Percentiles rank a stretch among this genome's conserved stretches.
Evolutionary conservation across 2,797 vertebrate species (phyloP).

Genomic region (Margarornis squamiger): DNA sequence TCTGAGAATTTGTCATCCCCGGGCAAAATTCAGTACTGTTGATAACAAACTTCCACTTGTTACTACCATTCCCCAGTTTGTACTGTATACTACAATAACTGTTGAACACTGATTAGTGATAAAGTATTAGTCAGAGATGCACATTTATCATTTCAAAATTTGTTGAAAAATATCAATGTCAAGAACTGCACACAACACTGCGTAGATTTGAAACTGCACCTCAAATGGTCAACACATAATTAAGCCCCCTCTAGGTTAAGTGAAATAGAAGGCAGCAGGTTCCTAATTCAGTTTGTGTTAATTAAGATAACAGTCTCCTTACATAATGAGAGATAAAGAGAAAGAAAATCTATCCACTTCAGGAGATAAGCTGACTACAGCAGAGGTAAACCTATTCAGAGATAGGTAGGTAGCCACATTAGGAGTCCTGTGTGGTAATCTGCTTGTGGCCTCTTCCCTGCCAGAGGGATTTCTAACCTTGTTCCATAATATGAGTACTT

Average conservation of each 20-base stretch:
- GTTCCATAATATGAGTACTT: not conserved
- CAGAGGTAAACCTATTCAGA: constrained; percentile 14
- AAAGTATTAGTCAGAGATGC: not conserved
- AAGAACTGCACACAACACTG: not conserved
- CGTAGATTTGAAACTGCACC: not conserved
- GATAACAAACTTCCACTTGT: not conserved
- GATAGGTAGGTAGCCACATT: not conserved
- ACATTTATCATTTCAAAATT: not conserved
- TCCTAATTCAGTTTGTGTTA: constrained; percentile 21
- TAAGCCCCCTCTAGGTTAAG: not conserved
- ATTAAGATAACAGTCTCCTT: constrained; percentile 31
- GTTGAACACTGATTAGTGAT: not conserved
- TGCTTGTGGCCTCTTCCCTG: not conserved
- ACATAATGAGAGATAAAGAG: not conserved
- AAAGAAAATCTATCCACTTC: not conserved
- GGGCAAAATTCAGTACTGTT: not conserved
- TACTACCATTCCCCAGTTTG: not conserved
- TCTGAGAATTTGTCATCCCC: not conserved
- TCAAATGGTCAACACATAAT: not conserved
- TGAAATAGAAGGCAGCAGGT: constrained; percentile 10
- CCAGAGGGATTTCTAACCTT: not conserved
- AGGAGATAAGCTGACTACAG: constrained; percentile 36
- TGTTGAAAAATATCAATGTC: not conserved
- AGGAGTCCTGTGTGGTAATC: not conserved
- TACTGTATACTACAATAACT: not conserved